Percentiles rank a stretch among this genome's conserved stretches.
Conservation (phyloP, 2,888 invertebrate genomes). For the Cerceris ruficornis region DNA sequence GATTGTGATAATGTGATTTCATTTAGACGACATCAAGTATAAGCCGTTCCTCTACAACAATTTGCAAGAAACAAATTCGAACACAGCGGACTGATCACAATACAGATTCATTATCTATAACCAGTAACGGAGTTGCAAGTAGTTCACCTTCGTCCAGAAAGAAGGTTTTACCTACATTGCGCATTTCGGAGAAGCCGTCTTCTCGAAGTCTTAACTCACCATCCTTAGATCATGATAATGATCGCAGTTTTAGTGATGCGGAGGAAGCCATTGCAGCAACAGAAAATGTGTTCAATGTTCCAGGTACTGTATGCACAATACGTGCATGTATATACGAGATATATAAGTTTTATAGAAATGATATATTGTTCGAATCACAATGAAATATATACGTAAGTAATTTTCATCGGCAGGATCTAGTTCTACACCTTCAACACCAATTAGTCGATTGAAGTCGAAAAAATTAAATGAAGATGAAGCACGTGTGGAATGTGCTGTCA, state of each 20-base stretch:
- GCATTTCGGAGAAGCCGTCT: conserved; percentile 73
- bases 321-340: background rate
- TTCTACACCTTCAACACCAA: conserved; percentile 76
- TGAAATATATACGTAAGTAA: too few relatives aligned
- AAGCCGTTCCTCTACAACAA: conserved; percentile 68
- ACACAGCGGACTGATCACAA: conserved; percentile 70
- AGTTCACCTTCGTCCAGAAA: conserved; percentile 75
- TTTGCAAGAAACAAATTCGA: conserved; percentile 73
- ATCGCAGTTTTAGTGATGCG: conserved; percentile 78
- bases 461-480: conserved; percentile 78
- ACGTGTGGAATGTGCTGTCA: conserved; percentile 69
- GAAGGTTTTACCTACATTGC: conserved; percentile 67
- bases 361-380: background rate
- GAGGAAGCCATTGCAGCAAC: conserved; percentile 78
- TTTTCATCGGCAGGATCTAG: conserved; percentile 67
- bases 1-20: conserved; percentile 18
- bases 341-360: background rate
- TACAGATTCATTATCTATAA: conserved; percentile 73
- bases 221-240: conserved; percentile 77
- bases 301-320: conserved; percentile 66
- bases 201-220: conserved; percentile 66
- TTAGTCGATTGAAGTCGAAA: conserved; percentile 74
- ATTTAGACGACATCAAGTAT: conserved; percentile 61
- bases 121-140: conserved; percentile 75
- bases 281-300: conserved; percentile 75